These are phyloP conservation scores for Planococcus citri DNA, from an alignment of 1,140 invertebrate species.

Conservation along the genomic window DNA sequence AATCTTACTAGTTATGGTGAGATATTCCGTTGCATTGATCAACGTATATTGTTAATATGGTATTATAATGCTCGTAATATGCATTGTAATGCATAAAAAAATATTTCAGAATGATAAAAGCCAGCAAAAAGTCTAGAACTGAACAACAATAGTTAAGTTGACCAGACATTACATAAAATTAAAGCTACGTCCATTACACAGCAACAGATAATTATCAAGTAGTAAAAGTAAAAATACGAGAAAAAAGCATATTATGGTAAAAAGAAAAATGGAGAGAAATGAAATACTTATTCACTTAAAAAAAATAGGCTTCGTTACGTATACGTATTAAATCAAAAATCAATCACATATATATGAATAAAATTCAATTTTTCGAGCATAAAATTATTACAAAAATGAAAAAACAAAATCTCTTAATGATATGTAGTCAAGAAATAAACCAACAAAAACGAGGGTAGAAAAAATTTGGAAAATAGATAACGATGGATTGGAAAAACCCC, in stretches of 20 bases:
- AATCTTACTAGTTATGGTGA: too few relatives aligned
- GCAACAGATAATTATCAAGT: background rate
- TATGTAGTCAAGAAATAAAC: background rate
- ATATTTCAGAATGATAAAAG: too few relatives aligned
- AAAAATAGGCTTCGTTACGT: background rate
- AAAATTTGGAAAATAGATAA: background rate
- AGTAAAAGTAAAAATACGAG: background rate
- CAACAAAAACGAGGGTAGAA: background rate
- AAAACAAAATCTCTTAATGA: background rate
- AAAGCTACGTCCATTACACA: background rate
- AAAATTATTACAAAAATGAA: background rate
- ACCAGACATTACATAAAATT: background rate
- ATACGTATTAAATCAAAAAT: background rate
- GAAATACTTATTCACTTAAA: too few relatives aligned
- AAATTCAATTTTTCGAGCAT: background rate
- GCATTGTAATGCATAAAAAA: too few relatives aligned
- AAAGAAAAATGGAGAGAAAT: too few relatives aligned
- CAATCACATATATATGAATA: background rate
- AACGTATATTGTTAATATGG: too few relatives aligned
- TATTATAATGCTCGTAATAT: too few relatives aligned
- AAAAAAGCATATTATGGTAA: background rate
- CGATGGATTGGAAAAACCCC: background rate
- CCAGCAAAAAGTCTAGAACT: too few relatives aligned
- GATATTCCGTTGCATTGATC: too few relatives aligned
- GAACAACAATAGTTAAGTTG: too few relatives aligned